Evolutionary conservation across 1,140 invertebrate genomes (phyloP).

Genomic region (Lasioglossum baleicum): DNA sequence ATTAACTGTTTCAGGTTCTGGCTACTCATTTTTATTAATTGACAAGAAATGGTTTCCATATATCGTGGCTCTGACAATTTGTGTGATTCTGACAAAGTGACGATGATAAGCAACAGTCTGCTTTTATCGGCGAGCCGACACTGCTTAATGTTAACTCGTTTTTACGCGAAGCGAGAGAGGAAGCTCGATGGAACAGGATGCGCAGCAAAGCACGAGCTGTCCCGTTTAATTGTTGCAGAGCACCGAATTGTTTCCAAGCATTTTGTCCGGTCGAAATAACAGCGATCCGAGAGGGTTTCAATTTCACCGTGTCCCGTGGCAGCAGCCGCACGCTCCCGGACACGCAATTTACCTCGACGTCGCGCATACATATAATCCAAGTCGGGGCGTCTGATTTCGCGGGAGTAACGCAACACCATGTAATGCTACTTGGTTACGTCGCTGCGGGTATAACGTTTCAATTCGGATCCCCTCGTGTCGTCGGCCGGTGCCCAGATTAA

Average conservation of each 20-base stretch:
- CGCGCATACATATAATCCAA: slow-evolving; percentile 23
- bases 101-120: no score
- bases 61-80: no score
- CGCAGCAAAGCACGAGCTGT: no score
- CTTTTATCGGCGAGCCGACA: no score
- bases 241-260: not conserved
- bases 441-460: slow-evolving; percentile 52
- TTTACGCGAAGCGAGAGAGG: no score
- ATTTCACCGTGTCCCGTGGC: not conserved
- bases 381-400: slow-evolving; percentile 47
- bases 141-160: no score
- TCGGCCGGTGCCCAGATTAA: slow-evolving; percentile 7
- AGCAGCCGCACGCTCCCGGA: not conserved
- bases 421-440: slow-evolving; percentile 49
- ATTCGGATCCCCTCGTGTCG: slow-evolving; percentile 32
- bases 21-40: no score
- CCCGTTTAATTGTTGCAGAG: no score
- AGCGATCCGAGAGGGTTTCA: not conserved
- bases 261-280: not conserved
- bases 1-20: no score
- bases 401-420: slow-evolving; percentile 45
- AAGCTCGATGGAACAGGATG: no score
- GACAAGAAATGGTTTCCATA: no score
- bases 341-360: slow-evolving; percentile 8
- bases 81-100: no score